A percentile compares a stretch with the other conserved stretches of the same genome.
Evolutionary conservation across 2,797 vertebrate genomes (phyloP).

Genomic region (Eupleurogrammus muticus): DNA sequence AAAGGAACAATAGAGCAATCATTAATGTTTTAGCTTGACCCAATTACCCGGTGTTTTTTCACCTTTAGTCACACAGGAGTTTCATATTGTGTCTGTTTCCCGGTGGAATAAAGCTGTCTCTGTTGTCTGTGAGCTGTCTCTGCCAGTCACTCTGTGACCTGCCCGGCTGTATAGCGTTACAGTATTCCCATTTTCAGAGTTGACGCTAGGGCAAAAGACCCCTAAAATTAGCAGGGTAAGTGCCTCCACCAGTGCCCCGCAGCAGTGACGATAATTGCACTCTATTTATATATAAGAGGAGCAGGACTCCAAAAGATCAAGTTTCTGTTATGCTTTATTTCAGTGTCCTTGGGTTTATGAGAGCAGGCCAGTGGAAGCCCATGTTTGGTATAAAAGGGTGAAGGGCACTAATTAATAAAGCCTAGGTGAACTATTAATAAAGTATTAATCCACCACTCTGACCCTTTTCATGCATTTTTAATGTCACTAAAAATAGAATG

Average conservation of each 20-base stretch:
- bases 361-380: conserved; percentile 27
- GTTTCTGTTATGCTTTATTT: conserved; percentile 78
- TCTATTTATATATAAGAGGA: conserved; percentile 82
- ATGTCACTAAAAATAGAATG: too few relatives aligned
- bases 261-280: conserved; percentile 79
- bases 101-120: conserved; percentile 39
- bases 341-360: conserved; percentile 42
- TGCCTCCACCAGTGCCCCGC: conserved; percentile 75
- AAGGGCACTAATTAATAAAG: conserved; percentile 16
- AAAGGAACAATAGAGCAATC: background rate
- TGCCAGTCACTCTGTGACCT: conserved; percentile 56
- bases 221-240: conserved; percentile 83
- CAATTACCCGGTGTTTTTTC: background rate
- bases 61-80: background rate
- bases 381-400: conserved; percentile 32
- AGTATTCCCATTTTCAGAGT: conserved; percentile 72
- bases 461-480: conserved; percentile 1
- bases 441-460: conserved; percentile 10
- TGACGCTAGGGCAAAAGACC: conserved; percentile 68
- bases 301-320: conserved; percentile 76
- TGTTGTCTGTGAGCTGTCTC: conserved; percentile 47
- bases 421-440: background rate
- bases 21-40: conserved; percentile 17
- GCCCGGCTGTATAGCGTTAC: conserved; percentile 67
- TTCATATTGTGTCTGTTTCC: conserved; percentile 10